Conservation (phyloP, 1,140 invertebrate species). For the Camponotus floridanus region DNA sequence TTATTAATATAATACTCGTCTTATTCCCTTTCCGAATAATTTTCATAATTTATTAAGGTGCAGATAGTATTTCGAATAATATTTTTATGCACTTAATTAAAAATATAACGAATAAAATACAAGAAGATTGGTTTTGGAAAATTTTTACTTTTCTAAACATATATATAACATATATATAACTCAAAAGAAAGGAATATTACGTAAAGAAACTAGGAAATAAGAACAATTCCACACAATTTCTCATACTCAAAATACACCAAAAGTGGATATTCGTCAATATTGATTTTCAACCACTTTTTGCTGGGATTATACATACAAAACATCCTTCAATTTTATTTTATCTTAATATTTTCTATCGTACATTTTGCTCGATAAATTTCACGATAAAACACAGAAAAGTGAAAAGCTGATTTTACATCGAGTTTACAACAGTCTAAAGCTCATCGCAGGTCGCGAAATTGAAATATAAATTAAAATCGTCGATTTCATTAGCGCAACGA, state of each 20-base stretch:
- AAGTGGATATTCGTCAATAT: too few species aligned
- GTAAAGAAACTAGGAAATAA: too few species aligned
- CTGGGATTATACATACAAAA: too few species aligned
- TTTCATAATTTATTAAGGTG: neutral
- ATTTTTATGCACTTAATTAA: constrained; percentile 12
- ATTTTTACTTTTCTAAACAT: neutral
- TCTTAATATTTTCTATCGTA: neutral
- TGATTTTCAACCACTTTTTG: too few species aligned
- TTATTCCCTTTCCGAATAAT: neutral
- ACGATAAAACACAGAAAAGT: neutral
- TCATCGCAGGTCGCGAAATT: neutral
- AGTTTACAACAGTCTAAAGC: constrained; percentile 2
- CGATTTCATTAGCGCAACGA: neutral
- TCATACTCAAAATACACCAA: too few species aligned
- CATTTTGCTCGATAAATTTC: neutral
- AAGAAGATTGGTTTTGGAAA: neutral
- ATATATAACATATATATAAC: too few species aligned
- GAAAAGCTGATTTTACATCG: neutral
- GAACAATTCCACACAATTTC: too few species aligned
- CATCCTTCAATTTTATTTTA: too few species aligned
- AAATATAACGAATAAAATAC: neutral
- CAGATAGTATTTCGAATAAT: neutral
- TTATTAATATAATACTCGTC: neutral
- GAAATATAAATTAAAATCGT: neutral
- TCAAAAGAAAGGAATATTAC: too few species aligned